Evolutionary conservation across 2,113 vertebrate species (phyloP), one percentile per base, ranked within the genome.

Genomic region (Tinamus guttatus): DNA sequence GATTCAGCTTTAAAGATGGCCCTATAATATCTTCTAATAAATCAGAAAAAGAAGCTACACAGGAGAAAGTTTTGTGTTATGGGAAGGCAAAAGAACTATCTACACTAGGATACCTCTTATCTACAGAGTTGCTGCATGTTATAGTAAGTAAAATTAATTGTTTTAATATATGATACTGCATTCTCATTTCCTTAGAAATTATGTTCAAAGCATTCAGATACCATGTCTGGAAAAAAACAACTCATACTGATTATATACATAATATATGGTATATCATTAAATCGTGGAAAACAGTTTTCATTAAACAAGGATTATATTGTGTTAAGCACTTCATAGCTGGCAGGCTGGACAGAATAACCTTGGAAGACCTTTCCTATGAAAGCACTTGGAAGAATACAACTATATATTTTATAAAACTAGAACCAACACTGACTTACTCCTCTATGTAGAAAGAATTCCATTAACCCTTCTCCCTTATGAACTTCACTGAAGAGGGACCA

Each of bases 81-180:
- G 52, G 52, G 14, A 54, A 28, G 27, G 65, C 45, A 89, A 52
- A 85, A 34, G 70, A 89, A 25, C 22, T 51, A 52, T 27, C 52
- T 62, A 67, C 16, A 27, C n/a, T 13, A 89, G 10, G 25, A 47
- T 47, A 47, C 20, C 18, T 93, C 59, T 71, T 58, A 43, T 14
- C 41, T 68, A 76, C 24, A 6, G 0, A 34, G 30, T 2, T 49
- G 27, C 62, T 94, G 30, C 43, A 63, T 24, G 15, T 17, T 84
- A 70, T 7, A 74, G 27, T 32, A 78, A 18, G 22, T 47, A 91
- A 62, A 69, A 81, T 79, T 76, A 52, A 43, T 80, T 71, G 15
- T 73, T 77, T 69, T 84, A 87, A 85, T 68, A 70, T 41, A 82
- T 81, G 73, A 69, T 62, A 92, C 2, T 63, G 49, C 63, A 79